Evolutionary conservation across 2,113 vertebrate species (phyloP), one percentile per base, ranked within the genome.

Genomic region (Oncorhynchus gorbuscha): DNA sequence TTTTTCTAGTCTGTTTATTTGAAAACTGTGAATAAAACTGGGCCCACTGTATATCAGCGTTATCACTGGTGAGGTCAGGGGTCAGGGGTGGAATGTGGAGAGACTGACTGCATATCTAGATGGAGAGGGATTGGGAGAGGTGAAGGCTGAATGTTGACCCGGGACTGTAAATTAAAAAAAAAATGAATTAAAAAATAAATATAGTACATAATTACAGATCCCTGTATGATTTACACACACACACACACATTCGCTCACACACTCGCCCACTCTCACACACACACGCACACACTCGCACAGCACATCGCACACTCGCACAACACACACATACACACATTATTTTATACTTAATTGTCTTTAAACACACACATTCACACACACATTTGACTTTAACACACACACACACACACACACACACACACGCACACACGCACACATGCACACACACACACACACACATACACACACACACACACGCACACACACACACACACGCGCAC

Each of bases 1-100:
- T 51, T 51, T 51, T 51, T 16, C 81, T 90, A 88, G 91, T 87
- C 90, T 92, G 92, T 94, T 94, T 94, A 93, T 93, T 94, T 94
- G 92, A 91, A 26, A 58, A 75, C 64, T 35, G 89, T 89, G 85
- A 90, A 81, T 83, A 39, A 39, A 39, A 39, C 9, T 8, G 35
- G 35, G 35, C 35, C 35, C 35, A 39, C 8, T 39, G 35, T 9
- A 2, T 39, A 83, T 51, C 16, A 74, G 20, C 2, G 14, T 16
- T 51, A 51, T 51, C 59, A 11, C 16, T n/a, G 20, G n/a, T 20
- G 20, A 61, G 59, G 59, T 20, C 1, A 61, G 59, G 6, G 59
- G 59, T 20, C 5, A 22, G 59, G 5, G n/a, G 59, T 20, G 4
- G 20, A 39, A 39, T 35, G 35, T 18, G 58, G 58, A 61, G 5